Percentiles rank a stretch among this genome's conserved stretches.
Evolutionary conservation across 2,888 invertebrate species (phyloP).

Genomic region (Cosmia pyralina): DNA sequence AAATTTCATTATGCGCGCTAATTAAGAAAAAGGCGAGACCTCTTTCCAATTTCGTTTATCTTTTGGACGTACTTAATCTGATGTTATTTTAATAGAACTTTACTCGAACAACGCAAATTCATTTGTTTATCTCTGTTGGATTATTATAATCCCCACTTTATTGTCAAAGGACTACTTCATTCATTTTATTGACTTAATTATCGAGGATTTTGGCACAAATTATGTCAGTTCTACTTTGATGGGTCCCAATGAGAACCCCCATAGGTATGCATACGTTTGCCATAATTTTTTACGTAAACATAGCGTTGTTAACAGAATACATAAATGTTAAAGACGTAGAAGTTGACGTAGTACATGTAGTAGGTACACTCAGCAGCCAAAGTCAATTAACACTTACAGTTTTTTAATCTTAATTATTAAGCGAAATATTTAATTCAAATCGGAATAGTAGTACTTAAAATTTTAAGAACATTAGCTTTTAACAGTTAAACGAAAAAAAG

Average conservation of each 20-base stretch:
- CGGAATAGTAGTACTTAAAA: too few relatives aligned
- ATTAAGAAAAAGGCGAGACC: constrained; percentile 74
- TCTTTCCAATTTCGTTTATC: constrained; percentile 56
- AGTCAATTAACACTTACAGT: too few relatives aligned
- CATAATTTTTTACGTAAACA: constrained; percentile 47
- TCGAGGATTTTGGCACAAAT: constrained; percentile 1
- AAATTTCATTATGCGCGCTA: constrained; percentile 77
- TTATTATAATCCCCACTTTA: background rate
- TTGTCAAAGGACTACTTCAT: background rate
- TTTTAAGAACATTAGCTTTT: too few relatives aligned
- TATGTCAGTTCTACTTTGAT: too few relatives aligned
- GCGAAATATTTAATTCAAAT: too few relatives aligned
- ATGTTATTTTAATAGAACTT: constrained; percentile 28
- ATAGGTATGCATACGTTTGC: constrained; percentile 19
- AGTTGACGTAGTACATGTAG: too few relatives aligned
- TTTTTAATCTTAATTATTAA: too few relatives aligned
- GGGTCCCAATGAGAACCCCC: constrained; percentile 7
- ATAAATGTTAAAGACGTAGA: constrained; percentile 19
- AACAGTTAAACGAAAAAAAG: too few relatives aligned
- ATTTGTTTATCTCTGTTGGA: background rate
- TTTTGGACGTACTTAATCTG: constrained; percentile 19
- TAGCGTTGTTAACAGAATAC: constrained; percentile 34
- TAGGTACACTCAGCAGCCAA: too few relatives aligned
- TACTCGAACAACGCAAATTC: background rate
- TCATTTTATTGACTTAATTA: background rate